phyloP scores from a whole-genome alignment of 2,888 invertebrate species.

The Julus scandinavius region DNA sequence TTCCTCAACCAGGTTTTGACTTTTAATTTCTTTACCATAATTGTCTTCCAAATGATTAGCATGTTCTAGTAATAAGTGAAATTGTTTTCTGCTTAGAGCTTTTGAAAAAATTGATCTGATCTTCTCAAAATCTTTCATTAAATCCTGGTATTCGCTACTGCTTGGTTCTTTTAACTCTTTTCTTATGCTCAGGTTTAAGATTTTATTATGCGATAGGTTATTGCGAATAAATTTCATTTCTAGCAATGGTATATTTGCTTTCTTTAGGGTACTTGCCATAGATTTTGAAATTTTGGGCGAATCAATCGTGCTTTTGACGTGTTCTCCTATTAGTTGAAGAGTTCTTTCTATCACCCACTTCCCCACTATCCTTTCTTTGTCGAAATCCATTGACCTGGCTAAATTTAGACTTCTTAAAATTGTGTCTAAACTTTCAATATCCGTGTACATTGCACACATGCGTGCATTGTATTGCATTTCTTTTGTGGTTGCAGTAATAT shows the following conservation, averaged over 20 bases:
- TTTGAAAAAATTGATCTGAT: slow-evolving; percentile 6
- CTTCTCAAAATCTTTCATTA: background rate
- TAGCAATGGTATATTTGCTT: background rate
- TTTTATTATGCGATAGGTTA: background rate
- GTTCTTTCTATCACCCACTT: slow-evolving; percentile 17
- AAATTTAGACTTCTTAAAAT: background rate
- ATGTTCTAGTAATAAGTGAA: background rate
- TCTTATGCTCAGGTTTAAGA: background rate
- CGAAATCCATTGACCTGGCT: background rate
- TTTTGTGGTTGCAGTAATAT: background rate
- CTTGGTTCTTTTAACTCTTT: background rate
- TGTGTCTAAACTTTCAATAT: slow-evolving; percentile 6
- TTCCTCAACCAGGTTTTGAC: background rate
- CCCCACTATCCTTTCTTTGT: background rate
- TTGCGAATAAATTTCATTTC: slow-evolving; percentile 14
- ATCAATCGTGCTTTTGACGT: background rate
- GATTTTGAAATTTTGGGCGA: background rate
- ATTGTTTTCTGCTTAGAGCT: slow-evolving; percentile 6
- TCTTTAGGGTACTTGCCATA: background rate
- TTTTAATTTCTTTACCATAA: background rate
- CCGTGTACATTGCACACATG: background rate
- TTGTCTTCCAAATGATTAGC: background rate
- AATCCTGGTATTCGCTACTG: slow-evolving; percentile 6
- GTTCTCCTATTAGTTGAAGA: slow-evolving; percentile 5
- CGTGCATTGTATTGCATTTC: background rate